Percentiles rank a stretch among this genome's conserved stretches.
phyloP scores from a whole-genome alignment of 2,888 invertebrate genomes.

The Perizoma affinitatum region DNA sequence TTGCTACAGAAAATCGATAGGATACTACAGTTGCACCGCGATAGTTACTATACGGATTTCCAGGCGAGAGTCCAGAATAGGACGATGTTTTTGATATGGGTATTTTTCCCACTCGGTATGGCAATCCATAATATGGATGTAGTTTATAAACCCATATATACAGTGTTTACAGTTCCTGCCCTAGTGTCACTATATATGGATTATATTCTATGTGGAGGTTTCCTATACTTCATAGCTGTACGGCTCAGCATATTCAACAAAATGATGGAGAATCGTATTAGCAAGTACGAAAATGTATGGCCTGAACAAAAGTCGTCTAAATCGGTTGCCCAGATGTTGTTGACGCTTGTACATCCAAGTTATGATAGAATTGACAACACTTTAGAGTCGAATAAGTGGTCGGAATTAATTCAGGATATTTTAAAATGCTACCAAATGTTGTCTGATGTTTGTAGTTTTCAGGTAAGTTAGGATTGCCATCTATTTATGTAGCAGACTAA shows the following conservation, averaged over 20 bases:
- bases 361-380: slow-evolving; percentile 4
- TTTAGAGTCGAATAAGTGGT: slow-evolving; percentile 32
- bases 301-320: neutral
- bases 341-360: slow-evolving; percentile 19
- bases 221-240: slow-evolving; percentile 43
- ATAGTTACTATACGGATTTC: slow-evolving; percentile 31
- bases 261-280: slow-evolving; percentile 31
- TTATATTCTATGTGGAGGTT: slow-evolving; percentile 33
- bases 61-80: slow-evolving; percentile 32
- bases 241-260: slow-evolving; percentile 44
- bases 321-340: slow-evolving; percentile 11
- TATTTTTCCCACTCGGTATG: slow-evolving; percentile 36
- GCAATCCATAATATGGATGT: slow-evolving; percentile 24
- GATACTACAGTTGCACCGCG: slow-evolving; percentile 35
- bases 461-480: slow-evolving; percentile 38
- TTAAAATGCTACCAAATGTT: slow-evolving; percentile 44
- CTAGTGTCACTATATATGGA: slow-evolving; percentile 42
- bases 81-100: neutral
- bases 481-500: neutral
- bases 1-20: slow-evolving; percentile 46
- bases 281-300: neutral
- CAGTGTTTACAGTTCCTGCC: slow-evolving; percentile 29
- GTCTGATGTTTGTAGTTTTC: slow-evolving; percentile 43
- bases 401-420: slow-evolving; percentile 41
- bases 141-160: slow-evolving; percentile 35